These are phyloP conservation scores for Micrasema longulum DNA, from an alignment of 1,140 invertebrate species.

Conservation along the genomic window DNA sequence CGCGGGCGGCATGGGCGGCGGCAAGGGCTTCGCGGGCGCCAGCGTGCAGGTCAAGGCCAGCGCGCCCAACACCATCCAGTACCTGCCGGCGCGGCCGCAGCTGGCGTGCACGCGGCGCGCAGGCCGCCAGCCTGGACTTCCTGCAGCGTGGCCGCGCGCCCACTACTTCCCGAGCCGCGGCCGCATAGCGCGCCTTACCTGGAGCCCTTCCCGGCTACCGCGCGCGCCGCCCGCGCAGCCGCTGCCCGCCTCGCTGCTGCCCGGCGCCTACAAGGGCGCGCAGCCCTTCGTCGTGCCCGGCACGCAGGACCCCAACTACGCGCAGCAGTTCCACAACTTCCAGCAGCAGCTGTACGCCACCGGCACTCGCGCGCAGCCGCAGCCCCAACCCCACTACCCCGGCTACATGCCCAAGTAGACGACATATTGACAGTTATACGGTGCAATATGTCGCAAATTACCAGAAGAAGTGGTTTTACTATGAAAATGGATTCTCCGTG, in stretches of 20 bases:
- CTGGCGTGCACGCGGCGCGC: slow-evolving; percentile 73
- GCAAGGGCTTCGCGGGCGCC: slow-evolving; percentile 80
- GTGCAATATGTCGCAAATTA: background rate
- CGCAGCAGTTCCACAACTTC: slow-evolving; percentile 95
- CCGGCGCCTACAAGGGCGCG: slow-evolving; percentile 76
- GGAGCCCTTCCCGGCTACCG: slow-evolving; percentile 66
- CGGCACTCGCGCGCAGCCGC: slow-evolving; percentile 76
- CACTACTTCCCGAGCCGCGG: slow-evolving; percentile 63
- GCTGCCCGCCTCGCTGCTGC: slow-evolving; percentile 82
- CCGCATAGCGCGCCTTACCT: slow-evolving; percentile 59
- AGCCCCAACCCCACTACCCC: slow-evolving; percentile 61
- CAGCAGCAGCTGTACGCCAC: slow-evolving; percentile 95
- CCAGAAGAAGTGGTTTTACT: background rate
- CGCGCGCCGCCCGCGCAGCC: slow-evolving; percentile 76
- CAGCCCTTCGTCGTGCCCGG: slow-evolving; percentile 85
- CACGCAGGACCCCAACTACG: slow-evolving; percentile 91
- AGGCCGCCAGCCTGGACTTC: slow-evolving; percentile 61
- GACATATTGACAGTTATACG: background rate
- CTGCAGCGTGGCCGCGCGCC: slow-evolving; percentile 64
- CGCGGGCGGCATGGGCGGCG: slow-evolving; percentile 66
- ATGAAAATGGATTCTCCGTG: background rate
- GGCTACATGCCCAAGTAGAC: slow-evolving; percentile 53
- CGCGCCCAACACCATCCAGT: slow-evolving; percentile 97
- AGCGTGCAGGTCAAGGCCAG: slow-evolving; percentile 95
- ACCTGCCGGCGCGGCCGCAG: slow-evolving; percentile 91